Evolutionary conservation across 92 coral and sea anemone species (phyloP).

Genomic region (Chrysogorgia sp.): DNA sequence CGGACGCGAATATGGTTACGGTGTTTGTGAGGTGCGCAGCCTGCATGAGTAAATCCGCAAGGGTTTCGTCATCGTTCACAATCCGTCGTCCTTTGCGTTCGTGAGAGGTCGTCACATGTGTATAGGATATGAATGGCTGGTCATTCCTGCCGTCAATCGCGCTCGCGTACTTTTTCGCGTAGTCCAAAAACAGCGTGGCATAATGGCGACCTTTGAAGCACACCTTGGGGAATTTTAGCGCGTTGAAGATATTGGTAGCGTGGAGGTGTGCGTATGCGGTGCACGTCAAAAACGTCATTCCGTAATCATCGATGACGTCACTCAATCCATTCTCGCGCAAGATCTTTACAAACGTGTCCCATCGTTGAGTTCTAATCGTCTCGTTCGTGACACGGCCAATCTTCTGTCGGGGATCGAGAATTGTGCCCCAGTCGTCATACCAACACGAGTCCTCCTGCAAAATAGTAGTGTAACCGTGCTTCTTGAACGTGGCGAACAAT

Average conservation of each 20-base stretch:
- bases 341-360: constrained; percentile 26
- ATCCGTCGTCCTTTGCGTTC: constrained; percentile 82
- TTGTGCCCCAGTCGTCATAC: constrained; percentile 22
- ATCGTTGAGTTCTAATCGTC: constrained; percentile 1
- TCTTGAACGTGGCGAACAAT: constrained; percentile 1
- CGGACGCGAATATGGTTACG: constrained; percentile 29
- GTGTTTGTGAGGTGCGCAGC: constrained; percentile 35
- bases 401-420: constrained; percentile 55
- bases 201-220: constrained; percentile 76
- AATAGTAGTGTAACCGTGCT: constrained; percentile 23
- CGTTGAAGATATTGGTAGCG: constrained; percentile 69
- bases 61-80: constrained; percentile 32
- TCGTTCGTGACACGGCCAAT: background rate
- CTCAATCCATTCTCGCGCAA: constrained; percentile 29
- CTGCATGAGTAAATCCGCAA: background rate
- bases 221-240: constrained; percentile 25
- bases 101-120: constrained; percentile 89
- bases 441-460: constrained; percentile 34
- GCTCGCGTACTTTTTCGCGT: constrained; percentile 63
- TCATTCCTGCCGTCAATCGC: constrained; percentile 20
- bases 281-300: constrained; percentile 73
- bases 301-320: constrained; percentile 65
- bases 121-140: constrained; percentile 75
- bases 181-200: constrained; percentile 69
- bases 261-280: constrained; percentile 63